These are phyloP conservation scores for Ganaspis brasiliensis DNA, from an alignment of 2,888 invertebrate genomes.

Conservation along the genomic window DNA sequence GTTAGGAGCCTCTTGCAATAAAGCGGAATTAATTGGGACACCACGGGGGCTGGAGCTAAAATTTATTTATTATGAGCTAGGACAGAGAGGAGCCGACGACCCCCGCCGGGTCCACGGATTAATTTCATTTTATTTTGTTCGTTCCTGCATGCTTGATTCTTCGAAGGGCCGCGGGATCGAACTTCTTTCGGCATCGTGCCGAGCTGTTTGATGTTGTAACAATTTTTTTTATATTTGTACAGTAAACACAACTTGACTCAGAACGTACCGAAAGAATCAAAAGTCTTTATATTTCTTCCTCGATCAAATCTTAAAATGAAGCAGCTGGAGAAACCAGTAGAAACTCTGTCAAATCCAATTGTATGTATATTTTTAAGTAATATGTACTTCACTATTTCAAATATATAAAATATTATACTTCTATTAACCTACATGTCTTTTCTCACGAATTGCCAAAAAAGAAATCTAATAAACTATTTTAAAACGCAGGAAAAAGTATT, in stretches of 20 bases:
- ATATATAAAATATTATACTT: too few species aligned
- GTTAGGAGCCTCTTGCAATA: slow-evolving; percentile 58
- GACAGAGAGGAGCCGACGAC: slow-evolving; percentile 66
- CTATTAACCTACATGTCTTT: too few species aligned
- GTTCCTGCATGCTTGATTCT: slow-evolving; percentile 23
- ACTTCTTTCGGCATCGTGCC: slow-evolving; percentile 42
- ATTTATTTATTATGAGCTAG: slow-evolving; percentile 74
- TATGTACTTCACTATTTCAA: too few species aligned
- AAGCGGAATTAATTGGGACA: slow-evolving; percentile 74
- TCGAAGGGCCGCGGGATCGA: slow-evolving; percentile 36
- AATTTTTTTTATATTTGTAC: slow-evolving; percentile 31
- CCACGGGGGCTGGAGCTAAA: slow-evolving; percentile 65
- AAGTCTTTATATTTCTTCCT: slow-evolving; percentile 59
- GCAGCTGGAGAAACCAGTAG: not conserved
- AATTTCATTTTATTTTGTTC: slow-evolving; percentile 49
- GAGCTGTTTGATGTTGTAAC: slow-evolving; percentile 35
- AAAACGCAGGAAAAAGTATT: too few species aligned
- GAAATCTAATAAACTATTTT: too few species aligned
- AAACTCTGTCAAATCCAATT: too few species aligned
- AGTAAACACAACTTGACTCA: slow-evolving; percentile 37
- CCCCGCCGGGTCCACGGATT: slow-evolving; percentile 67
- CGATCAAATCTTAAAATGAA: slow-evolving; percentile 13
- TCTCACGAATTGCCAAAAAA: too few species aligned
- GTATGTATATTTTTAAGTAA: too few species aligned
- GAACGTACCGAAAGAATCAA: slow-evolving; percentile 39